Evolutionary conservation across 1,140 invertebrate genomes (phyloP).

Genomic region (Cataglyphis hispanica): DNA sequence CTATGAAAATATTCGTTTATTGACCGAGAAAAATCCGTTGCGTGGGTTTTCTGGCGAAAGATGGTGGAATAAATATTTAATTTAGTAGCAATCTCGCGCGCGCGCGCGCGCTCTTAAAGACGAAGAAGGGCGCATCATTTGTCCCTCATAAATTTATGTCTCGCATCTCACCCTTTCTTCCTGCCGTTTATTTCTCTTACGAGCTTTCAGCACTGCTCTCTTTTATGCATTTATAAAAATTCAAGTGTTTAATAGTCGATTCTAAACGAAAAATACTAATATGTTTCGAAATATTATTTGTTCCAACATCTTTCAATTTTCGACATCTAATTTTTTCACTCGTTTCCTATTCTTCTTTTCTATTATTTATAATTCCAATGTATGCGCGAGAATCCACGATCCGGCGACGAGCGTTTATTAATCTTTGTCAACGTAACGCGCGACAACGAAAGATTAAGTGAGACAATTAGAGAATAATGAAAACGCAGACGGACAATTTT

Average conservation of each 20-base stretch:
- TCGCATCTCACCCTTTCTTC: conserved; percentile 43
- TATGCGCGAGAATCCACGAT: conserved; percentile 62
- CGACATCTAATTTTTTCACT: conserved; percentile 20
- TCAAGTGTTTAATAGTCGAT: conserved; percentile 83
- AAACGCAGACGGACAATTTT: background rate
- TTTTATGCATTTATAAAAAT: conserved; percentile 76
- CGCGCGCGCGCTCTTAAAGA: conserved; percentile 19
- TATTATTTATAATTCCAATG: conserved; percentile 4
- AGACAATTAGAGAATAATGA: conserved; percentile 44
- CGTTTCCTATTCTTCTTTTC: background rate
- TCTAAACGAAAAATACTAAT: conserved; percentile 62
- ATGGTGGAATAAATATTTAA: conserved; percentile 66
- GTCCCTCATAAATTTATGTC: conserved; percentile 72
- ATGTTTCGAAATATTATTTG: conserved; percentile 68
- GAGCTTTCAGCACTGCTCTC: conserved; percentile 38
- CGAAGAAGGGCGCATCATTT: conserved; percentile 44
- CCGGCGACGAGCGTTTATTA: conserved; percentile 70
- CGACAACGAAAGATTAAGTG: conserved; percentile 58
- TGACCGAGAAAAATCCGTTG: background rate
- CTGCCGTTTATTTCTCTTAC: conserved; percentile 51
- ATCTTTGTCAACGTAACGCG: conserved; percentile 63
- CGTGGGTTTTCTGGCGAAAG: background rate
- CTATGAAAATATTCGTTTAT: conserved; percentile 40
- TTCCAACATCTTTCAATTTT: conserved; percentile 36
- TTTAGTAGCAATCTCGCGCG: conserved; percentile 41